These are phyloP conservation scores for Exephanes ischioxanthus DNA, from an alignment of 2,888 invertebrate species.

Conservation along the genomic window DNA sequence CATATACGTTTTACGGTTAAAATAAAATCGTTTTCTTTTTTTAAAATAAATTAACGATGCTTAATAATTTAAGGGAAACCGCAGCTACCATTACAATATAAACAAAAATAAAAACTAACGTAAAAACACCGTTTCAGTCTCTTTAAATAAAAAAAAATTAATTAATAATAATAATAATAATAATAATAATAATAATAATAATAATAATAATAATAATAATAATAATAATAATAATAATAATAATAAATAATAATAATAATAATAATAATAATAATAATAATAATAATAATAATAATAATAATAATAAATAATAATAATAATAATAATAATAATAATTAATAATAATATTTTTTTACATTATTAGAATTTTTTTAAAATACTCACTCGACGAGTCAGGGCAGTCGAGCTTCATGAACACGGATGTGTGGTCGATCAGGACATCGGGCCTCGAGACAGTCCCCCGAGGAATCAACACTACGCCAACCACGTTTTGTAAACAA, in stretches of 20 bases:
- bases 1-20: too few species aligned
- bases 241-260: neutral
- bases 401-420: constrained; percentile 83
- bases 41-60: too few species aligned
- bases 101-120: too few species aligned
- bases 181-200: neutral
- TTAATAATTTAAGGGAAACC: too few species aligned
- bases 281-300: neutral
- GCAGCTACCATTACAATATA: too few species aligned
- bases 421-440: constrained; percentile 76
- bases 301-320: neutral
- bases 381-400: constrained; percentile 83
- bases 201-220: neutral
- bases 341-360: neutral
- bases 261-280: neutral
- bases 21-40: too few species aligned
- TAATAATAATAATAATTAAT: neutral
- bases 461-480: constrained; percentile 48
- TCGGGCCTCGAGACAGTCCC: constrained; percentile 71
- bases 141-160: too few species aligned
- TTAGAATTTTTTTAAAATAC: constrained; percentile 69
- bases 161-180: neutral
- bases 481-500: constrained; percentile 12
- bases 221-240: neutral
- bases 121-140: neutral